Percentiles rank a stretch among this genome's conserved stretches.
phyloP scores from a whole-genome alignment of 2,888 invertebrate species.

The Trissolcus brochymenae region DNA sequence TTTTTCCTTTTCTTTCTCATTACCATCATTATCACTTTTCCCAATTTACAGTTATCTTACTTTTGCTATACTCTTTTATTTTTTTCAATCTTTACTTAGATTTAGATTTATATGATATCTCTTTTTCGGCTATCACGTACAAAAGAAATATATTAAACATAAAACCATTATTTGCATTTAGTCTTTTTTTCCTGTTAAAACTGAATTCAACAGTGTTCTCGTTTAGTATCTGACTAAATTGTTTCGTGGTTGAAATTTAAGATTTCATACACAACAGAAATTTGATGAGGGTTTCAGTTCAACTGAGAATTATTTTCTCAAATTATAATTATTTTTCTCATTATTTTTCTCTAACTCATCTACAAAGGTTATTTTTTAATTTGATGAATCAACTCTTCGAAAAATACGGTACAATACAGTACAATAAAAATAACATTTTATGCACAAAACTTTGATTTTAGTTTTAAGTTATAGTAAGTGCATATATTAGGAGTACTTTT shows the following conservation, averaged over 20 bases:
- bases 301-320: constrained; percentile 26
- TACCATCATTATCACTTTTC: constrained; percentile 25
- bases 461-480: too few species aligned
- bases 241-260: constrained; percentile 39
- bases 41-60: constrained; percentile 31
- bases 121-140: constrained; percentile 31
- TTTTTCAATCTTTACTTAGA: constrained; percentile 2
- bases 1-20: constrained; percentile 1
- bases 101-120: constrained; percentile 21
- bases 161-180: constrained; percentile 36
- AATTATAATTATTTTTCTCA: too few species aligned
- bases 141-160: constrained; percentile 31
- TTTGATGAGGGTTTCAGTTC: constrained; percentile 27
- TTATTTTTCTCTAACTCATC: too few species aligned
- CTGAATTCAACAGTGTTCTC: constrained; percentile 14
- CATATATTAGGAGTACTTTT: too few species aligned
- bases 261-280: constrained; percentile 24
- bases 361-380: constrained; percentile 7
- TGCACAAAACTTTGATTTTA: too few species aligned
- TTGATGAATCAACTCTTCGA: constrained; percentile 6
- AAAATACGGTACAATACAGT: background rate
- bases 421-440: too few species aligned
- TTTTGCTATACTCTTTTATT: background rate
- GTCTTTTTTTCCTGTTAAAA: constrained; percentile 27
- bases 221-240: constrained; percentile 46